These are phyloP conservation scores for Scelioninae gen. 1 DNA, from an alignment of 2,888 invertebrate species.

Conservation along the genomic window DNA sequence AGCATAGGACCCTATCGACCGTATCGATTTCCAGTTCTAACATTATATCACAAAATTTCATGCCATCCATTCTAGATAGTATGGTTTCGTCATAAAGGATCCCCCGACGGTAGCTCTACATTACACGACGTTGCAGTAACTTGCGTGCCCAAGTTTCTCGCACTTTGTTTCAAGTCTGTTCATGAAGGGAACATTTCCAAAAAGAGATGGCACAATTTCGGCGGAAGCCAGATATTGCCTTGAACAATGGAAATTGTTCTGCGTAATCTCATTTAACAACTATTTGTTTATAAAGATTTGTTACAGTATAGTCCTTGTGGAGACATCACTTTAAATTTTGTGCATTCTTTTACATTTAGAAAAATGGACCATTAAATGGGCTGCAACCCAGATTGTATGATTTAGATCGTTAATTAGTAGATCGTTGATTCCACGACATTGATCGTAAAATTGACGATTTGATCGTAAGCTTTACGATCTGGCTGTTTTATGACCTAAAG, in stretches of 20 bases:
- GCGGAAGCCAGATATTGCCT: too few relatives aligned
- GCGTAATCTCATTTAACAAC: too few relatives aligned
- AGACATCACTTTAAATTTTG: too few relatives aligned
- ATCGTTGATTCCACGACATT: neutral
- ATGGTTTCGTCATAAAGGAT: slow-evolving; percentile 24
- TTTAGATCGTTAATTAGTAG: neutral
- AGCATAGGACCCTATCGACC: neutral
- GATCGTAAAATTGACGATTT: slow-evolving; percentile 3
- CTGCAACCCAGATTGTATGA: neutral
- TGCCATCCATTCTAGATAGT: slow-evolving; percentile 9
- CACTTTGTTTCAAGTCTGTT: too few relatives aligned
- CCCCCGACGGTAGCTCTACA: neutral
- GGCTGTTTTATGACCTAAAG: neutral
- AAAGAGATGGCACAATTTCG: too few relatives aligned
- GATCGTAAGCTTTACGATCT: neutral
- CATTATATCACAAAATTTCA: neutral
- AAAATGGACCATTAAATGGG: too few relatives aligned
- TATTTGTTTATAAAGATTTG: too few relatives aligned
- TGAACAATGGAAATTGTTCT: too few relatives aligned
- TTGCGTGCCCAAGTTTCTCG: too few relatives aligned
- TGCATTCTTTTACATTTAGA: too few relatives aligned
- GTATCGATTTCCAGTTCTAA: slow-evolving; percentile 1
- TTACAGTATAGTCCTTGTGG: too few relatives aligned
- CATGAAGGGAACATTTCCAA: too few relatives aligned
- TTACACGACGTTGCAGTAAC: neutral